Evolutionary conservation across 2,113 vertebrate genomes (phyloP), one percentile per base, ranked within the genome.

Genomic region (Indicator indicator): DNA sequence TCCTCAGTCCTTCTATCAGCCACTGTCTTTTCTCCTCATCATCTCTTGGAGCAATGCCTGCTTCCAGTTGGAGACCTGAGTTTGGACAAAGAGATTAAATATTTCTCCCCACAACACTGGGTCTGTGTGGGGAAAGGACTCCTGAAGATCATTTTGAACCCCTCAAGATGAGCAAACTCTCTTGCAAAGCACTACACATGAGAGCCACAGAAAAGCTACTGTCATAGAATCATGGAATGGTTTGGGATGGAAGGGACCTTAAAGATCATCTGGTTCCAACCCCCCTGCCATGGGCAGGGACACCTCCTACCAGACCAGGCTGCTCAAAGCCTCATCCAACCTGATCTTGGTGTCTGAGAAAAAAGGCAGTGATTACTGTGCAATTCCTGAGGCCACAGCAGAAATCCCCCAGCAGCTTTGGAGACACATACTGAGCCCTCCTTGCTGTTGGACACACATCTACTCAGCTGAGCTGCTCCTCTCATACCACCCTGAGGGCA

Each of bases 81-180:
- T 27, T 50, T 58, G 64, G 46, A 58, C 36, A 21, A 36, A 54
- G 30, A 86, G n/a, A 59, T 28, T 24, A 38, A 52, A 38, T 28
- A 6, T 5, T 33, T 69, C 12, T 67, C 21, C 26, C 5, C 5
- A 1, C 11, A 23, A 6, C 1, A 1, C 36, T 11, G 24, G 13
- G 48, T 46, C 23, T 5, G 4, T 1, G 12, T 0, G 1, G 32
- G 8, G 7, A 62, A 54, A 15, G 13, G 40, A n/a, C 19, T 28
- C 7, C 32, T 6, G 36, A 63, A n/a, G 28, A 15, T 64, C 6
- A 4, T n/a, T 42, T 10, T 18, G 58, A 71, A n/a, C 5, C 3
- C 28, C 7, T 0, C 38, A 20, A 13, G 54, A 63, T 48, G 56
- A 12, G 2, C 21, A 68, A 80, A 23, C 19, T 32, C 16, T 58